Conservation (phyloP, 2,888 invertebrate species). For the Penaeus monodon region DNA sequence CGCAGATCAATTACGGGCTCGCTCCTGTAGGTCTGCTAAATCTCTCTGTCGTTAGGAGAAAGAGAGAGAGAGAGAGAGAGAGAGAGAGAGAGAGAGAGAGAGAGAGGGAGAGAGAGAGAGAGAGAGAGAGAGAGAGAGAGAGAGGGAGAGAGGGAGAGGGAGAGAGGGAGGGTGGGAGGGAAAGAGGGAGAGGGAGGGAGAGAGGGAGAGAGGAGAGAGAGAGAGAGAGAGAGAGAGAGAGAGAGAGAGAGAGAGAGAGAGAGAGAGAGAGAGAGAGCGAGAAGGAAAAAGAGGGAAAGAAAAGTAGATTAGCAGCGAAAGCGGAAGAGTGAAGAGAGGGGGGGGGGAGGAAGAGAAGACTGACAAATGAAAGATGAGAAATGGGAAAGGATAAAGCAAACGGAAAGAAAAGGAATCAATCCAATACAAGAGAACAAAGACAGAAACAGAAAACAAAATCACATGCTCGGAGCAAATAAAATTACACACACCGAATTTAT, state of each 20-base stretch:
- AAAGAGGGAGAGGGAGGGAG: background rate
- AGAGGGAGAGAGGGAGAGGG: background rate
- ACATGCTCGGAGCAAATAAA: too few species aligned
- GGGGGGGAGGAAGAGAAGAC: too few species aligned
- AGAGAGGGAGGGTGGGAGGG: background rate
- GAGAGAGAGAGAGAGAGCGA: background rate
- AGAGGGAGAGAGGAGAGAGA: background rate
- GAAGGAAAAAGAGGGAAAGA: background rate
- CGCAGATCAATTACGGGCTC: too few species aligned
- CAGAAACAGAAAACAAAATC: too few species aligned
- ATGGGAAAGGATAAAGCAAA: background rate
- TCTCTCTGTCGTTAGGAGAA: background rate
- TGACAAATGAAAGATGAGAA: too few species aligned
- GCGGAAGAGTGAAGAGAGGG: background rate
- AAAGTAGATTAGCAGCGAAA: background rate
- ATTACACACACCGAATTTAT: too few species aligned
- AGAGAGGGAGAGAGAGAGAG: background rate
- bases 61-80: background rate
- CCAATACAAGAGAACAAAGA: background rate
- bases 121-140: background rate
- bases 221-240: background rate
- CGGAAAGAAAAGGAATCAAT: background rate
- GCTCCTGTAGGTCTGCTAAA: too few species aligned
- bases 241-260: background rate
- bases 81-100: background rate